These are phyloP conservation scores for Myrmophylax atrothorax DNA, from an alignment of 2,113 vertebrate genomes.

Conservation along the genomic window DNA sequence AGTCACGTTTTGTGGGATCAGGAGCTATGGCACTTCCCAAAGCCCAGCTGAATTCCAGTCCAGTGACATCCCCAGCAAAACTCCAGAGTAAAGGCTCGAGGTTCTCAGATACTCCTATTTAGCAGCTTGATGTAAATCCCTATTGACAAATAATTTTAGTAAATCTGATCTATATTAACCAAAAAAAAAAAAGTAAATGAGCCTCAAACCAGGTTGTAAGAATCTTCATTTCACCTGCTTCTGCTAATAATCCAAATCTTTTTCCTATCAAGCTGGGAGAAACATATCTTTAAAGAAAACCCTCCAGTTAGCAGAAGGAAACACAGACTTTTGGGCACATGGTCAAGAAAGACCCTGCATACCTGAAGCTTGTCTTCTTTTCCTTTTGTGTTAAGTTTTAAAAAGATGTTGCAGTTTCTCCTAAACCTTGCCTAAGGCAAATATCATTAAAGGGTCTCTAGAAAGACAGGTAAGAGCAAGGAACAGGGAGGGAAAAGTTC, in stretches of 20 bases:
- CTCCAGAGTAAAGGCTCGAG: fast-evolving
- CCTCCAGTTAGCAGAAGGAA: not conserved
- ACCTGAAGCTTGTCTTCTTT: not conserved
- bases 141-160: not conserved
- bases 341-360: not conserved
- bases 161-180: not conserved
- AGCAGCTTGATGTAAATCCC: not conserved
- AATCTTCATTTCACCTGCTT: not conserved
- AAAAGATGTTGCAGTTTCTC: not conserved
- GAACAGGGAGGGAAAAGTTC: not conserved
- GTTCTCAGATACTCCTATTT: not conserved
- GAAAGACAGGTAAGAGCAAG: not conserved
- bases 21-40: not conserved
- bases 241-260: not conserved
- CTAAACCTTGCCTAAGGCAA: not conserved
- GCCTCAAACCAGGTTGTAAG: not conserved
- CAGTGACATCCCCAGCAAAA: not conserved
- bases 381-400: not conserved
- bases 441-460: not conserved
- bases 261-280: not conserved
- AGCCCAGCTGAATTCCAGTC: not conserved
- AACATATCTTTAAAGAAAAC: not conserved
- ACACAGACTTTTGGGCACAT: not conserved
- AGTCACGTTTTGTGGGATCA: not conserved
- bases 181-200: not conserved